A percentile compares a stretch with the other conserved stretches of the same genome.
These are phyloP conservation scores for Lethrus apterus DNA, from an alignment of 1,140 invertebrate genomes.

Conservation along the genomic window DNA sequence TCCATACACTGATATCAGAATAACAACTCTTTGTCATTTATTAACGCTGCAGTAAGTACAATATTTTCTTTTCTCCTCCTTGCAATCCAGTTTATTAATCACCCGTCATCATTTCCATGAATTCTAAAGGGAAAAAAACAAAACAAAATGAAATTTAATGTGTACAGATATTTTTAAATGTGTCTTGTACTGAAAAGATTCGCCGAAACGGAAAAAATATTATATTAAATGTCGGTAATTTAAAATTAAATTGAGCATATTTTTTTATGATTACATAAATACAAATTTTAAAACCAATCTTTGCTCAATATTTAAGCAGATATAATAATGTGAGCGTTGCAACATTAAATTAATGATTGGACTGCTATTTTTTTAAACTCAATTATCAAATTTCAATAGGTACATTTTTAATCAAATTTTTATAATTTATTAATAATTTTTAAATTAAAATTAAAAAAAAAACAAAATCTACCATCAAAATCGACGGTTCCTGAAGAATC, in stretches of 20 bases:
- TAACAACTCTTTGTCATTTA: too few relatives aligned
- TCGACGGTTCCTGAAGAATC: constrained; percentile 77
- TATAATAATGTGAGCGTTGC: not conserved
- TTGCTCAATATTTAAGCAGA: not conserved
- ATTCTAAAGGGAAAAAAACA: constrained; percentile 48
- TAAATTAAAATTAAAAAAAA: too few relatives aligned
- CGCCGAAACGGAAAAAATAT: not conserved
- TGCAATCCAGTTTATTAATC: too few relatives aligned
- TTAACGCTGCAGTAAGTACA: too few relatives aligned
- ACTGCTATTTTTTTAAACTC: not conserved
- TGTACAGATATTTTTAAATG: too few relatives aligned
- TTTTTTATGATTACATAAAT: not conserved
- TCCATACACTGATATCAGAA: too few relatives aligned
- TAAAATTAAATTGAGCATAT: not conserved
- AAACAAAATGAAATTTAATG: too few relatives aligned
- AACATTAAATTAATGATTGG: not conserved
- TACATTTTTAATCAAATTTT: not conserved
- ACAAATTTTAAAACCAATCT: not conserved
- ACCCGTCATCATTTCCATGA: constrained; percentile 70
- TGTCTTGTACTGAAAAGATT: too few relatives aligned
- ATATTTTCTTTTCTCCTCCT: too few relatives aligned
- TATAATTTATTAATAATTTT: constrained; percentile 6
- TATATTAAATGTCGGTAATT: not conserved
- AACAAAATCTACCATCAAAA: constrained; percentile 68
- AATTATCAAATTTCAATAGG: not conserved